Percentiles rank a stretch among this genome's conserved stretches.
Conservation (phyloP, 2,113 vertebrate genomes). For the Mungos mungo region DNA sequence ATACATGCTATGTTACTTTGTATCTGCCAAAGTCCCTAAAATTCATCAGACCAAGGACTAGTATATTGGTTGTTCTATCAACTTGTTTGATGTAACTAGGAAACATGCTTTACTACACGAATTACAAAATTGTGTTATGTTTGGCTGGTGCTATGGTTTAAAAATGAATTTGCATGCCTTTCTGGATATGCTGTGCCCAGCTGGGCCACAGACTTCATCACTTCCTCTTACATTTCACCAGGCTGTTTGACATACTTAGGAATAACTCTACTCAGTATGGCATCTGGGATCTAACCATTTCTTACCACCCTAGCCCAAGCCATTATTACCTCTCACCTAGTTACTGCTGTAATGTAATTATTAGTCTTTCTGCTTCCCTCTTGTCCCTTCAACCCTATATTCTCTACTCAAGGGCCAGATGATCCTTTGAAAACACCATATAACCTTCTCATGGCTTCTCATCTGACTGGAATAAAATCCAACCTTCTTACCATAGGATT, state of each 20-base stretch:
- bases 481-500: not conserved
- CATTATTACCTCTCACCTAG: not conserved
- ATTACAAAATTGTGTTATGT: not conserved
- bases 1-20: not conserved
- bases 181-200: not conserved
- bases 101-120: not conserved
- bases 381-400: not conserved
- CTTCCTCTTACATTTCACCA: not conserved
- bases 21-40: conserved; percentile 7
- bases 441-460: not conserved
- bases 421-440: not conserved
- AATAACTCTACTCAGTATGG: not conserved
- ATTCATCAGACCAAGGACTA: not conserved
- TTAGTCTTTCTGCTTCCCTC: not conserved
- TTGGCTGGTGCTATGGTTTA: not conserved
- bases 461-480: not conserved
- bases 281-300: not conserved
- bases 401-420: not conserved
- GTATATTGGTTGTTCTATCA: conserved; percentile 8
- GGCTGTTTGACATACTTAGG: not conserved
- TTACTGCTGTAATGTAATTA: not conserved
- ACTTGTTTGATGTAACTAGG: conserved; percentile 11
- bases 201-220: not conserved
- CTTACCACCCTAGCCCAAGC: not conserved
- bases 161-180: not conserved